Evolutionary conservation across 2,113 vertebrate species (phyloP), one percentile per base, ranked within the genome.

Genomic region (Todiramphus chloris): DNA sequence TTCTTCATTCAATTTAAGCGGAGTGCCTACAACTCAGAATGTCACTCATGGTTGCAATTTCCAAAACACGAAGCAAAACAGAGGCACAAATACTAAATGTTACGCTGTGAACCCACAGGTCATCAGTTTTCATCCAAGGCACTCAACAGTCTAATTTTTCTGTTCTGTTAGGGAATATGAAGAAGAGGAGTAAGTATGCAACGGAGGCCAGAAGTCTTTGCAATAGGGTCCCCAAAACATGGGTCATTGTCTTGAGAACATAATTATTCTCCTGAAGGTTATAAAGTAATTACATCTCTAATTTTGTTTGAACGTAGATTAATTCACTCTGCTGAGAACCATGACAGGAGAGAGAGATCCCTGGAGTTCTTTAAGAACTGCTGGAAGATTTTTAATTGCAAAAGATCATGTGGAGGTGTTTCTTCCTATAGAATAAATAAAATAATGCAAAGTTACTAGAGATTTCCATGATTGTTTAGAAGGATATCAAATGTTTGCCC

Each of bases 191-290:
- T 35, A 68, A 35, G 17, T 59, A 25, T 69, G n/a, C 70, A 70
- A 46, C 8, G 58, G 41, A 44, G 25, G 3, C 16, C 56, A 72
- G 58, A 90, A 81, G 19, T 64, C 72, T 89, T 79, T 93, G 90
- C 89, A 94, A 77, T 74, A 70, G 12, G 2, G 21, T 94, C 56
- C 68, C 84, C 41, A 89, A 95, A 96, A 97, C 79, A 97, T 89
- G 70, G 43, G 51, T 87, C 41, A 88, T 79, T 92, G 66, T 87
- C 68, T 95, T 96, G 93, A 68, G 82, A 93, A 91, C 55, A 94
- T 96, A 97, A 97, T 97, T 95, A 95, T 92, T 94, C 91, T 96
- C 96, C 94, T 96, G 96, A 98, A 97, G 94, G 92, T 98, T 97
- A 97, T 96, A 96, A 89, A 48, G 73, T 97, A 98, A 97, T 97